Conservation (phyloP, 2,888 invertebrate species). For the Pedicia rivosa region DNA sequence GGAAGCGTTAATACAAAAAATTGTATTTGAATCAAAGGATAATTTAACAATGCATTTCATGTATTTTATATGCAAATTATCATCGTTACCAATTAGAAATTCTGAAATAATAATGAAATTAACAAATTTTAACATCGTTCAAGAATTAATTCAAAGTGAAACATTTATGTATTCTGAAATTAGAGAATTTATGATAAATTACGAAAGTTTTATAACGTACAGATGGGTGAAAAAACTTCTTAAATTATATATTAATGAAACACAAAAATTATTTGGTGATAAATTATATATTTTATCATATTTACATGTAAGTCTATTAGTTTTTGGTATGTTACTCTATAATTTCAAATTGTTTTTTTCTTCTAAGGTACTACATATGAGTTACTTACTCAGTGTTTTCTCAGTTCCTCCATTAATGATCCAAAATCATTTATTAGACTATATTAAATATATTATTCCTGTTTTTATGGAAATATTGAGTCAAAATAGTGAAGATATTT, state of each 20-base stretch:
- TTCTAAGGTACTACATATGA: background rate
- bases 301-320: too few species aligned
- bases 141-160: too few species aligned
- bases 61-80: background rate
- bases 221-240: conserved; percentile 1
- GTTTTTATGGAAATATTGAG: background rate
- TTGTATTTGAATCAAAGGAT: background rate
- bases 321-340: too few species aligned
- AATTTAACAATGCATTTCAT: background rate
- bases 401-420: background rate
- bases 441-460: background rate
- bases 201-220: background rate
- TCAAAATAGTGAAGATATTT: background rate
- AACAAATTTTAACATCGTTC: too few species aligned
- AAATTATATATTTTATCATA: too few species aligned
- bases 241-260: background rate
- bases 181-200: background rate
- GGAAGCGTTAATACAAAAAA: background rate
- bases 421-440: background rate
- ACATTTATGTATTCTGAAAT: background rate
- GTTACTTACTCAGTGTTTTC: background rate
- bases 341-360: too few species aligned
- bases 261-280: background rate
- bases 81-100: background rate
- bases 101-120: too few species aligned